These are phyloP conservation scores for Cyaniris semiargus DNA, from an alignment of 2,888 invertebrate genomes.

Conservation along the genomic window DNA sequence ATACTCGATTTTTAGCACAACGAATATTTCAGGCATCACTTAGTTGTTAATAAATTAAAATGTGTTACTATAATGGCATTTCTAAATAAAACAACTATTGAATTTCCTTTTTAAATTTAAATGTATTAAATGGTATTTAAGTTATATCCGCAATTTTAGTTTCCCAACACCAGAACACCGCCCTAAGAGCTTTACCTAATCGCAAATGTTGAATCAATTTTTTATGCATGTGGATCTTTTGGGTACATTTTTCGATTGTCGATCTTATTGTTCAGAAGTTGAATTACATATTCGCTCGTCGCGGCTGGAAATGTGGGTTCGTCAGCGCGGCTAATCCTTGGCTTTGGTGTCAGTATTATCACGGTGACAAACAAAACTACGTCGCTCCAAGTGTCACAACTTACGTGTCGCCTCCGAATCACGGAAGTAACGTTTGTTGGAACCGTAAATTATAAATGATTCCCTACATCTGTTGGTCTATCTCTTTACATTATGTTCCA, in stretches of 20 bases:
- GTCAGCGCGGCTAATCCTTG: slow-evolving; percentile 53
- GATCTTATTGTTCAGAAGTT: slow-evolving; percentile 28
- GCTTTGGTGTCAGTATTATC: slow-evolving; percentile 51
- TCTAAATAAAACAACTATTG: no score
- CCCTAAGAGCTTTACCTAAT: background rate
- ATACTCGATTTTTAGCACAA: no score
- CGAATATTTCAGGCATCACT: no score
- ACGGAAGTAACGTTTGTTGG: slow-evolving; percentile 23
- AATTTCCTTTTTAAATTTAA: no score
- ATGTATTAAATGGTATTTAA: no score
- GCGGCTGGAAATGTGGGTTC: slow-evolving; percentile 50
- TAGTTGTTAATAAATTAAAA: no score
- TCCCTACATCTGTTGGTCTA: background rate
- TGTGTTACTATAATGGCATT: no score
- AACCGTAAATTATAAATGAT: background rate
- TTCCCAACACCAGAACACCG: background rate
- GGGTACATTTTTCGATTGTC: slow-evolving; percentile 22
- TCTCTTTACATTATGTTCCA: background rate
- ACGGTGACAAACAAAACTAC: slow-evolving; percentile 40
- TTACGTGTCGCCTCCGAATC: slow-evolving; percentile 13
- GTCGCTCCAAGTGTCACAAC: slow-evolving; percentile 33
- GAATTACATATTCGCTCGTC: slow-evolving; percentile 37
- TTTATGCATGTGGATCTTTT: background rate
- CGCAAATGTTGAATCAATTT: background rate
- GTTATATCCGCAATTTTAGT: background rate